Base-by-base conservation (phyloP, 2,797 vertebrate genomes). In the Sebastes aleutianus region DNA sequence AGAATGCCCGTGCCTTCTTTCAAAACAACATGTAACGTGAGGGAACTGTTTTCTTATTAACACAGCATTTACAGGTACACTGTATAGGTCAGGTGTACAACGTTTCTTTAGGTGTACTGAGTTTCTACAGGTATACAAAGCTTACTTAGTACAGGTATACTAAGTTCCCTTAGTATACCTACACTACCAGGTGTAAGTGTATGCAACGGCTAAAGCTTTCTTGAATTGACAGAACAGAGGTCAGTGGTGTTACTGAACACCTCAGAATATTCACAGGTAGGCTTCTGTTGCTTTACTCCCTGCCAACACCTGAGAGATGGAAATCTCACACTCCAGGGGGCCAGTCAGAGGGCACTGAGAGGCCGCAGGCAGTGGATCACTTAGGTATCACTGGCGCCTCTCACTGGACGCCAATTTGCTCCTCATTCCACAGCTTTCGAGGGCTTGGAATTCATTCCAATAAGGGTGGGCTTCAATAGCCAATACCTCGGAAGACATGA, bases 261-360 rank as follows among this genome's bases (percentile, higher is more conserved):
- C 85, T 91, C 74, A 2, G 76, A 90, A 87, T 90, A 88, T 92
- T 94, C 92, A 93, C 90, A 94, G 89, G 89, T 90, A 90, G 89
- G 72, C 80, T 85, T 90, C 86, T 93, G 88, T 89, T 89, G 83
- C 89, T 78, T 7, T 43, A 50, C 72, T 85, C 68, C 70, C 85
- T 91, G 87, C 87, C 90, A 94, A 92, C 95, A 94, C 92, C 95
- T 95, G 93, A 97, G 95, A 91, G 95, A 96, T 95, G 95, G 96
- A 97, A 97, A 97, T 96, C 96, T 96, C 97, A 97, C 97, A 96
- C 95, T 96, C 95, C 94, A 72, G 73, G 93, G 93, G 94, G 94
- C 90, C 87, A 80, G 87, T 88, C 53, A 39, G 70, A 84, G 91
- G 92, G 85, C 88, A 90, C 39, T 18, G 87, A 81, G 93, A 87